A percentile compares a stretch with the other conserved stretches of the same genome.
Conservation (phyloP, 2,888 invertebrate species). For the Drosophila recens region DNA sequence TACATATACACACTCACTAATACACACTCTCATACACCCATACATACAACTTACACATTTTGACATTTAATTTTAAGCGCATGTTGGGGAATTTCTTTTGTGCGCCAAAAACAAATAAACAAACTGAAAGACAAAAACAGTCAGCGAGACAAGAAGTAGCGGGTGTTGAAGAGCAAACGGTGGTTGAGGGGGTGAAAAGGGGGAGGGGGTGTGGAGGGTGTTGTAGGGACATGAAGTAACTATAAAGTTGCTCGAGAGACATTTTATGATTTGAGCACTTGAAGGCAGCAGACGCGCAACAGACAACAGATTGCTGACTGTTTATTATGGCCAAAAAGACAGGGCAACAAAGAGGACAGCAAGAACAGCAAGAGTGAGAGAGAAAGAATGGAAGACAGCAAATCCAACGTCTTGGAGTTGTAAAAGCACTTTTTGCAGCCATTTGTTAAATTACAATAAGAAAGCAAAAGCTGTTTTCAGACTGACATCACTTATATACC, state of each 20-base stretch:
- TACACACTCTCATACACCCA: slow-evolving; percentile 15
- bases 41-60: slow-evolving; percentile 58
- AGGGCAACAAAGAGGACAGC: slow-evolving; percentile 21
- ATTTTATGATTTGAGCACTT: slow-evolving; percentile 81
- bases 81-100: slow-evolving; percentile 83
- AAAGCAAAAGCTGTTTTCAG: slow-evolving; percentile 41
- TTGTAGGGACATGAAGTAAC: slow-evolving; percentile 58
- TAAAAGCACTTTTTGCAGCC: slow-evolving; percentile 61
- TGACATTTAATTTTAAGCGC: slow-evolving; percentile 83
- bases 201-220: too few relatives aligned
- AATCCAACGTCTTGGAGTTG: slow-evolving; percentile 64
- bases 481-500: slow-evolving; percentile 36
- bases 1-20: slow-evolving; percentile 23
- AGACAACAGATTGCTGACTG: slow-evolving; percentile 80
- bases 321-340: slow-evolving; percentile 73
- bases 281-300: slow-evolving; percentile 78
- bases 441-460: slow-evolving; percentile 76
- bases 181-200: not conserved
- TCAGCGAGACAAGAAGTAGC: slow-evolving; percentile 40
- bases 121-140: slow-evolving; percentile 69
- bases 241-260: slow-evolving; percentile 80
- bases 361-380: not conserved
- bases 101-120: slow-evolving; percentile 75
- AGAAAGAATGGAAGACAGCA: slow-evolving; percentile 27
- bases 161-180: not conserved